phyloP scores from a whole-genome alignment of 2,888 invertebrate species.

The Stenodema calcarata region DNA sequence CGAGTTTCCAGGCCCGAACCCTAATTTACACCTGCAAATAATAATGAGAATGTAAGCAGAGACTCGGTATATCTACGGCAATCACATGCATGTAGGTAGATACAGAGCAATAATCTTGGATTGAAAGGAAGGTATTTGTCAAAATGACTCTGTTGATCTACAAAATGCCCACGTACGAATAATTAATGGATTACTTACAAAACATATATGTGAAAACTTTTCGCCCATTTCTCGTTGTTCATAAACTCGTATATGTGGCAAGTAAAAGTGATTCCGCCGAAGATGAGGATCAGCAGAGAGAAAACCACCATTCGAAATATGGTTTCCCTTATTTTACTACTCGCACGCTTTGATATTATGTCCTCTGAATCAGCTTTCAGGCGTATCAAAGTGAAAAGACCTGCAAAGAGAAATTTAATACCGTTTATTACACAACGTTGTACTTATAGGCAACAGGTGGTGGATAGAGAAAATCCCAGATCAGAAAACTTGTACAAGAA shows the following conservation, averaged over 20 bases:
- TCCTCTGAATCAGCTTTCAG: constrained; percentile 83
- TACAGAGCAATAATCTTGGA: too few species aligned
- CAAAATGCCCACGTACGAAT: too few species aligned
- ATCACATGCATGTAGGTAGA: too few species aligned
- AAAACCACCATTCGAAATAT: constrained; percentile 86
- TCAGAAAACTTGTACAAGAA: too few species aligned
- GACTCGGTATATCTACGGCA: too few species aligned
- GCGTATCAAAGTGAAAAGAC: constrained; percentile 78
- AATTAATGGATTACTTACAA: too few species aligned
- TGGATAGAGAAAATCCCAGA: too few species aligned
- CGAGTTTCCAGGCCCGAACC: constrained; percentile 45
- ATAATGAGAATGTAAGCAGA: too few species aligned
- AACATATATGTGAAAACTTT: constrained; percentile 78
- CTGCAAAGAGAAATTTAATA: constrained; percentile 62
- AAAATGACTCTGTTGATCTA: too few species aligned
- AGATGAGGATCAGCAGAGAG: constrained; percentile 75
- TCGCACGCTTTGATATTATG: constrained; percentile 82
- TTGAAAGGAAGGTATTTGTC: too few species aligned
- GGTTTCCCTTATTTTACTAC: constrained; percentile 83
- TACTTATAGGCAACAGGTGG: too few species aligned
- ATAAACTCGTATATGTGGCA: constrained; percentile 85
- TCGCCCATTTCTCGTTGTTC: constrained; percentile 76
- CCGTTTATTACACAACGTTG: too few species aligned
- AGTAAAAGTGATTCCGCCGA: constrained; percentile 79
- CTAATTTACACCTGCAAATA: constrained; percentile 63